These are phyloP conservation scores for Standfussiana lucernea DNA, from an alignment of 2,888 invertebrate species.

Conservation along the genomic window DNA sequence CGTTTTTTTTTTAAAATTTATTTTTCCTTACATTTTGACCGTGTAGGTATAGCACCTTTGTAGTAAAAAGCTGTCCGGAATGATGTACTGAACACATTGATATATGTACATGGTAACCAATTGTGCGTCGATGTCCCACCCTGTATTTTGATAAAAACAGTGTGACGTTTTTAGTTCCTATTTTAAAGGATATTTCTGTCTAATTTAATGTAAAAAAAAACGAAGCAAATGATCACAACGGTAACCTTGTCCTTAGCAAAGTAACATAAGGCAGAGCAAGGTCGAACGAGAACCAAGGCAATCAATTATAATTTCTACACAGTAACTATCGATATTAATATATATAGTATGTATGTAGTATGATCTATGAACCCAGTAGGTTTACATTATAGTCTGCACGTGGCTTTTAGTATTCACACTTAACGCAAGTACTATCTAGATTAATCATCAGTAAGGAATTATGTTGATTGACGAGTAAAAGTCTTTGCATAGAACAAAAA, in stretches of 20 bases:
- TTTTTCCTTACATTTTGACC: too few species aligned
- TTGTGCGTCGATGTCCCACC: not conserved
- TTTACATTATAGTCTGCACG: constrained; percentile 60
- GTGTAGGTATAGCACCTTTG: not conserved
- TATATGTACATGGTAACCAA: too few species aligned
- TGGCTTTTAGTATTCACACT: constrained; percentile 48
- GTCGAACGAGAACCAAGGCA: constrained; percentile 17
- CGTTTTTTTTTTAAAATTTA: too few species aligned
- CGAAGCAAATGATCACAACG: not conserved
- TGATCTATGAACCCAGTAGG: constrained; percentile 66
- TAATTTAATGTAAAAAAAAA: too few species aligned
- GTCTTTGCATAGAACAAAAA: too few species aligned
- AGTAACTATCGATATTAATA: constrained; percentile 7
- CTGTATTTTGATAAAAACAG: too few species aligned
- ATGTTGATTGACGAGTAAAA: constrained; percentile 34
- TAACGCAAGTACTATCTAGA: constrained; percentile 47
- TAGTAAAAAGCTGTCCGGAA: not conserved
- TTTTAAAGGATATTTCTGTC: too few species aligned
- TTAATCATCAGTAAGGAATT: constrained; percentile 60
- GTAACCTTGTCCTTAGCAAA: not conserved
- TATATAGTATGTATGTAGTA: constrained; percentile 10
- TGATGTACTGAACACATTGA: not conserved
- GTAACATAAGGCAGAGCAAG: constrained; percentile 9
- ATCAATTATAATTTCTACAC: constrained; percentile 49
- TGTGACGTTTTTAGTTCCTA: too few species aligned